Conservation (phyloP, 2,797 vertebrate genomes). For the Danio jaintianensis region DNA sequence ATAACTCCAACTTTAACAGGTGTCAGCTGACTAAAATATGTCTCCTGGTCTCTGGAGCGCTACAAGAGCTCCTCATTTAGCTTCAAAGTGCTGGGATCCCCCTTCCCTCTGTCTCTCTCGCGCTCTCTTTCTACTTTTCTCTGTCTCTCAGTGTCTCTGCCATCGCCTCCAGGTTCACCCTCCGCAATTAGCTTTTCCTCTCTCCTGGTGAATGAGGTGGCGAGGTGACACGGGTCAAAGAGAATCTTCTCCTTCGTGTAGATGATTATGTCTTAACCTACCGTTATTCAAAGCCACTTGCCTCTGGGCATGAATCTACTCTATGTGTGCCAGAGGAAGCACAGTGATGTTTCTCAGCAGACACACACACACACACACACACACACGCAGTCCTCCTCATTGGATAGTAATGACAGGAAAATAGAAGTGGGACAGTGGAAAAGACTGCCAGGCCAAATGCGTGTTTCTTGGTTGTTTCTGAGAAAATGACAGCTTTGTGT, state of each 20-base stretch:
- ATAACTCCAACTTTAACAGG: slow-evolving; percentile 42
- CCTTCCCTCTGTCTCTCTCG: slow-evolving; percentile 70
- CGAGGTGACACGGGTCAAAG: slow-evolving; percentile 79
- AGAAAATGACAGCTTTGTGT: slow-evolving; percentile 31
- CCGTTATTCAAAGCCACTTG: slow-evolving; percentile 78
- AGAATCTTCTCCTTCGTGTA: slow-evolving; percentile 77
- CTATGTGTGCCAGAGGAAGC: slow-evolving; percentile 64
- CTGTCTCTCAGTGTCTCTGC: slow-evolving; percentile 70
- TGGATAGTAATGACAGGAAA: slow-evolving; percentile 47
- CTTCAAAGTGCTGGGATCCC: slow-evolving; percentile 76
- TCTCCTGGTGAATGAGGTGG: slow-evolving; percentile 72
- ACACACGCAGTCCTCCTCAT: slow-evolving; percentile 44
- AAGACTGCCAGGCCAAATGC: slow-evolving; percentile 58
- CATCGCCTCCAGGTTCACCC: slow-evolving; percentile 78
- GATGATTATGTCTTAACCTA: slow-evolving; percentile 83
- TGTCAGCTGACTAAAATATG: slow-evolving; percentile 36
- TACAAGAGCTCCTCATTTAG: slow-evolving; percentile 70
- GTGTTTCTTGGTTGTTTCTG: slow-evolving; percentile 39
- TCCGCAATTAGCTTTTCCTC: slow-evolving; percentile 79
- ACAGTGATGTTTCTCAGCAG: slow-evolving; percentile 54
- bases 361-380: slow-evolving; percentile 27
- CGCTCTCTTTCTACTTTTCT: slow-evolving; percentile 68
- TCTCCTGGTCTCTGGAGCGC: slow-evolving; percentile 42
- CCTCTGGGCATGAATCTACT: slow-evolving; percentile 75
- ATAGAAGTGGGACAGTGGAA: slow-evolving; percentile 47